Evolutionary conservation across 2,113 vertebrate genomes (phyloP).

Genomic region (Lagopus muta): DNA sequence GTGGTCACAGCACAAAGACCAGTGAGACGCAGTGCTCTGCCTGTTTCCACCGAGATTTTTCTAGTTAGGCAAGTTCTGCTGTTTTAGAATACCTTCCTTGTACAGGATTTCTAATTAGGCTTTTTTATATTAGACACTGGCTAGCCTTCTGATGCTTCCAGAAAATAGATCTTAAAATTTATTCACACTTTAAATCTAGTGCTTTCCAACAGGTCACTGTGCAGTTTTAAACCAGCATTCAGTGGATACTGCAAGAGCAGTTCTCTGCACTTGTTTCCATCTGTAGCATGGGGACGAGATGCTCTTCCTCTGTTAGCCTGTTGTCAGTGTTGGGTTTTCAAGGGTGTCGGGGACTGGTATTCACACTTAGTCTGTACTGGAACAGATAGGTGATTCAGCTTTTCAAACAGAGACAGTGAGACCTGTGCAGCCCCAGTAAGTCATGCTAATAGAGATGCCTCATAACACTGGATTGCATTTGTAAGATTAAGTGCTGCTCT

Average conservation of each 20-base stretch:
- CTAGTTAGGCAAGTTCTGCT: background rate
- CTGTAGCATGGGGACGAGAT: background rate
- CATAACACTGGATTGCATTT: background rate
- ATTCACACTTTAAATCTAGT: background rate
- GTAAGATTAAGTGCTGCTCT: background rate
- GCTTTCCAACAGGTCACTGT: background rate
- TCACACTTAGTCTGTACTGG: background rate
- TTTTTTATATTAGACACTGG: background rate
- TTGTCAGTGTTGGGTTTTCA: background rate
- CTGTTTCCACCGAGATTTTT: background rate
- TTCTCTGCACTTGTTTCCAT: background rate
- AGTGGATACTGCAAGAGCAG: background rate
- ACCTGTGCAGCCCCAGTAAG: background rate
- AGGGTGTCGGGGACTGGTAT: background rate
- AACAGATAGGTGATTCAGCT: background rate
- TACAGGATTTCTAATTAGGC: background rate
- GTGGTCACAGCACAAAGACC: background rate
- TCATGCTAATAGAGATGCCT: background rate
- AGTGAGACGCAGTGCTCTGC: background rate
- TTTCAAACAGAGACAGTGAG: background rate
- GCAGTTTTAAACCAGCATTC: background rate
- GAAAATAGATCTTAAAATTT: background rate
- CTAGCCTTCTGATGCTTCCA: background rate
- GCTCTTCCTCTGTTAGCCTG: background rate
- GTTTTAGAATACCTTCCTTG: background rate